Evolutionary conservation across 2,888 invertebrate species (phyloP).

Genomic region (Perizoma affinitatum): DNA sequence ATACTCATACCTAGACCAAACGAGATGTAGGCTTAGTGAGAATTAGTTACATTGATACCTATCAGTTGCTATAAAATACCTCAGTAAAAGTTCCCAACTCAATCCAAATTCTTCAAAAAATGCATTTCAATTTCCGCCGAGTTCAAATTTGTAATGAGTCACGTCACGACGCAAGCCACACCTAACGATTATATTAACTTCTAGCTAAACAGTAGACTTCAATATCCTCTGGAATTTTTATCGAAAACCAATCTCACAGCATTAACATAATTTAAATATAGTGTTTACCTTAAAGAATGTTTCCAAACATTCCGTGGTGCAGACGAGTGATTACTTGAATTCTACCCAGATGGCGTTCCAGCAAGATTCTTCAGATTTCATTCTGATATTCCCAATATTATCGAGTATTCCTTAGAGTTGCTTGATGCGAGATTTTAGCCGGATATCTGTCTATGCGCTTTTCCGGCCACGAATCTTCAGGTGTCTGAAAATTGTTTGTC

Average conservation of each 20-base stretch:
- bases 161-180: background rate
- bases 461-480: too few species aligned
- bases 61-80: too few species aligned
- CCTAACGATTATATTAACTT: slow-evolving; percentile 3
- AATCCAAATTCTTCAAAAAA: background rate
- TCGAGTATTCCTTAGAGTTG: slow-evolving; percentile 19
- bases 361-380: slow-evolving; percentile 54
- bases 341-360: slow-evolving; percentile 48
- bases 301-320: slow-evolving; percentile 33
- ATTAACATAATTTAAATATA: slow-evolving; percentile 64
- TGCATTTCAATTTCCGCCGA: too few species aligned
- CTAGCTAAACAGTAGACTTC: slow-evolving; percentile 27
- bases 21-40: too few species aligned
- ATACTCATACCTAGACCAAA: too few species aligned
- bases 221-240: slow-evolving; percentile 52
- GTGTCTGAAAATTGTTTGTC: too few species aligned
- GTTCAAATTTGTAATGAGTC: slow-evolving; percentile 6
- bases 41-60: too few species aligned
- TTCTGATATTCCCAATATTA: slow-evolving; percentile 65
- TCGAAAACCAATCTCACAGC: slow-evolving; percentile 39
- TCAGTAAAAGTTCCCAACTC: too few species aligned
- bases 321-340: slow-evolving; percentile 50
- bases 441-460: slow-evolving; percentile 3
- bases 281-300: slow-evolving; percentile 57
- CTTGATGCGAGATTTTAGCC: background rate